Evolutionary conservation across 2,113 vertebrate species (phyloP).

Genomic region (Heloderma charlesbogerti): DNA sequence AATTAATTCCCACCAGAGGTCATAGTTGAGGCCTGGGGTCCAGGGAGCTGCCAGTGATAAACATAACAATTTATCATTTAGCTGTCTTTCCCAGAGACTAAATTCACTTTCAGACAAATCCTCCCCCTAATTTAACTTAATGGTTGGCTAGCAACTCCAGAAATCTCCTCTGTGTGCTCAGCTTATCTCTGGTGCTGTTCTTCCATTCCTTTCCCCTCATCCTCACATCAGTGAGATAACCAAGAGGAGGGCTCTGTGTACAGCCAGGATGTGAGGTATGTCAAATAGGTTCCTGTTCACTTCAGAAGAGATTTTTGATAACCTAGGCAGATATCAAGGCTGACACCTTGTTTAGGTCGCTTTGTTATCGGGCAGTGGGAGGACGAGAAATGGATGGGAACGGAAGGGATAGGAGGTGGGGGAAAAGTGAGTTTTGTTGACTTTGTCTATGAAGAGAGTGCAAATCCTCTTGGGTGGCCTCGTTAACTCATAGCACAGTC

Average conservation of each 20-base stretch:
- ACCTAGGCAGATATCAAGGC: conserved; percentile 57
- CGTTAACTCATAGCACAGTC: neutral
- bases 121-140: conserved; percentile 33
- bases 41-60: conserved; percentile 11
- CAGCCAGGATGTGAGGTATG: conserved; percentile 10
- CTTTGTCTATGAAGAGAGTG: conserved; percentile 25
- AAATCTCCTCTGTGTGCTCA: conserved; percentile 15
- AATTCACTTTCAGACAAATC: conserved; percentile 6
- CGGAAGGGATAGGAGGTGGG: neutral
- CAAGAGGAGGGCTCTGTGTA: conserved; percentile 22
- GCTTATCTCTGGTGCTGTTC: conserved; percentile 24
- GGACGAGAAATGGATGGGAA: conserved; percentile 46
- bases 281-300: conserved; percentile 30
- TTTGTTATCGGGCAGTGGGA: conserved; percentile 51
- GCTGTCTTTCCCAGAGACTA: neutral
- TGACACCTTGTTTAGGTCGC: conserved; percentile 49
- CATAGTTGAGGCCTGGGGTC: neutral
- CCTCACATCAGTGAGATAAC: conserved; percentile 43
- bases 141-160: neutral
- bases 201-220: conserved; percentile 28
- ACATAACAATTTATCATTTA: conserved; percentile 29
- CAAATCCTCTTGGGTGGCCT: conserved; percentile 62
- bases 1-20: conserved; percentile 29
- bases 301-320: conserved; percentile 47
- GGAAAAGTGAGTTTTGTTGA: neutral